phyloP scores from a whole-genome alignment of 2,797 vertebrate genomes.

The Melanotaenia boesemani region DNA sequence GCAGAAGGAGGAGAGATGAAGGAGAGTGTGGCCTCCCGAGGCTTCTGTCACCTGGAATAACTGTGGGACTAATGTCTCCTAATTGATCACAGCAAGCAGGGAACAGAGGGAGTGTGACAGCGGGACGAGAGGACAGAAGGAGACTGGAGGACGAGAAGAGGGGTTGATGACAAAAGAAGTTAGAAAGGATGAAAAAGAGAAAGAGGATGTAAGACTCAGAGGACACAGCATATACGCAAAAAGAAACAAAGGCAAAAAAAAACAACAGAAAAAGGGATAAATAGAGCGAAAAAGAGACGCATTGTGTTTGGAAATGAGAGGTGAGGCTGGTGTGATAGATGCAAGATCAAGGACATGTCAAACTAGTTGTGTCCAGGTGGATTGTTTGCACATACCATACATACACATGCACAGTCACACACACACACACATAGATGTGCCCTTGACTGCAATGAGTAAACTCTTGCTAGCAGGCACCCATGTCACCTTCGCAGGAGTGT shows the following conservation, averaged over 20 bases:
- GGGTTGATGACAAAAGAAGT: constrained; percentile 38
- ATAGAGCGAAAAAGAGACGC: constrained; percentile 20
- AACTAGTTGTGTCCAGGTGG: constrained; percentile 48
- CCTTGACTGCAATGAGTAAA: constrained; percentile 76
- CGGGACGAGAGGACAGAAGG: constrained; percentile 61
- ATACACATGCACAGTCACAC: constrained; percentile 20
- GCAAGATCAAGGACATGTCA: constrained; percentile 64
- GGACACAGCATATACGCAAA: constrained; percentile 13
- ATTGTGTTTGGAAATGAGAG: constrained; percentile 30
- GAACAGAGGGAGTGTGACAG: constrained; percentile 71
- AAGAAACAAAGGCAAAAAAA: background rate
- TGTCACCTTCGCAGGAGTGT: constrained; percentile 78
- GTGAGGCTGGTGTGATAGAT: constrained; percentile 38
- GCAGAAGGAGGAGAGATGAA: constrained; percentile 67
- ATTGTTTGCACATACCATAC: constrained; percentile 44
- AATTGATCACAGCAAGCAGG: constrained; percentile 77
- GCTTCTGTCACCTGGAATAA: constrained; percentile 78
- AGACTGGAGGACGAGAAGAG: constrained; percentile 54
- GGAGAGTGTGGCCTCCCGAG: constrained; percentile 68
- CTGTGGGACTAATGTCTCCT: constrained; percentile 81
- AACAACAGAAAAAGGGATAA: background rate
- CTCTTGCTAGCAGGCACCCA: constrained; percentile 67
- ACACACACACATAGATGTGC: constrained; percentile 52
- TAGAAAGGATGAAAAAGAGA: constrained; percentile 28
- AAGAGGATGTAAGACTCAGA: constrained; percentile 30